phyloP scores from a whole-genome alignment of 2,113 vertebrate genomes.

The Nansenia antarctica region DNA sequence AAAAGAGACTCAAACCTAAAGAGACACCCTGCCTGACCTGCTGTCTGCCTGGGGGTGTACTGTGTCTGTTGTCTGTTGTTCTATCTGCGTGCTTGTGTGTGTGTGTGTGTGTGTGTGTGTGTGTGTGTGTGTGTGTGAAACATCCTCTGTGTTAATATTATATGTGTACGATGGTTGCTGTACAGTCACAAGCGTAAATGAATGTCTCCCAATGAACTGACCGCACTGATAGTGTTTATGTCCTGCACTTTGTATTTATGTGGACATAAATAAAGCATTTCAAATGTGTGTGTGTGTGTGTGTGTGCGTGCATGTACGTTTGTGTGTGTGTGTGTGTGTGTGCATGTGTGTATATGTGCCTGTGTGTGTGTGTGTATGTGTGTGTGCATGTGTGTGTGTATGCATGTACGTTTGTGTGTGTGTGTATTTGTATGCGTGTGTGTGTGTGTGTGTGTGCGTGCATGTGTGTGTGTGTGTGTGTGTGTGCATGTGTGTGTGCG shows the following conservation, averaged over 20 bases:
- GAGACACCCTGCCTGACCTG: neutral
- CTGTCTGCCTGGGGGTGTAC: neutral
- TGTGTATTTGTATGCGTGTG: too few relatives aligned
- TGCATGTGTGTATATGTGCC: neutral
- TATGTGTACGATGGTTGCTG: too few relatives aligned
- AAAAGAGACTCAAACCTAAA: slow-evolving; percentile 1
- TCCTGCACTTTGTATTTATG: neutral
- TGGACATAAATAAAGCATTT: neutral
- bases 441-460: neutral
- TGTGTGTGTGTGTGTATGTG: neutral
- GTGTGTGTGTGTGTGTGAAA: slow-evolving; percentile 6
- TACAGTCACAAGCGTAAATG: too few relatives aligned
- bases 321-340: neutral
- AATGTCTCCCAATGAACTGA: too few relatives aligned
- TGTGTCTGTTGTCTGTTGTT: neutral
- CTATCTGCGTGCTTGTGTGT: neutral
- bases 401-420: too few relatives aligned
- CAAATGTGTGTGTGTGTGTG: neutral
- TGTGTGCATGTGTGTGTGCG: neutral
- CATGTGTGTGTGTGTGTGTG: neutral
- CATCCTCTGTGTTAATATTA: neutral
- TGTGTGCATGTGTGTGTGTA: neutral
- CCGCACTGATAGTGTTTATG: too few relatives aligned
- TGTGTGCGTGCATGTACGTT: neutral
- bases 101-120: slow-evolving; percentile 1